A percentile compares a stretch with the other conserved stretches of the same genome.
Evolutionary conservation across 2,888 invertebrate species (phyloP).

Genomic region (Cephonodes hylas): DNA sequence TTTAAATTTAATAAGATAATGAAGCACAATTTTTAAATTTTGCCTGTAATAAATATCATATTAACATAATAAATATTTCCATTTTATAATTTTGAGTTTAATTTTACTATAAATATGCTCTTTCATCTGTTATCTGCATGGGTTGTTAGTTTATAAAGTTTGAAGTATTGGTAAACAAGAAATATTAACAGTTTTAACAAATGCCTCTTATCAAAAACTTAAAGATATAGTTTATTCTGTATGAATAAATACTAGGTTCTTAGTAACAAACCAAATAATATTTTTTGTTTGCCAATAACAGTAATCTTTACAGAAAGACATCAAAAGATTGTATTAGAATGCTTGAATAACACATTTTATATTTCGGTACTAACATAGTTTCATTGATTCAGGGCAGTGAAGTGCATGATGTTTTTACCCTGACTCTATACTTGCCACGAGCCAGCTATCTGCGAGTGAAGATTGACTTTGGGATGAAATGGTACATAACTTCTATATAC

Average conservation of each 20-base stretch:
- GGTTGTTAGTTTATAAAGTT: background rate
- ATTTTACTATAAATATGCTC: no score
- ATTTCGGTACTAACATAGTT: constrained; percentile 68
- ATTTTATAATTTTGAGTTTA: no score
- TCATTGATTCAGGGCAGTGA: constrained; percentile 74
- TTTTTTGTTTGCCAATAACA: background rate
- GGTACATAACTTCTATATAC: constrained; percentile 59
- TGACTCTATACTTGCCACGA: constrained; percentile 53
- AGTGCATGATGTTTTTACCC: constrained; percentile 73
- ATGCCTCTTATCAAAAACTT: background rate
- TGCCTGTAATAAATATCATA: no score
- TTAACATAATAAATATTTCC: no score
- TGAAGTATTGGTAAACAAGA: background rate
- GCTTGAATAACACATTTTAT: constrained; percentile 22
- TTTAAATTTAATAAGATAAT: no score
- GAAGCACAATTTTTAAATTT: no score
- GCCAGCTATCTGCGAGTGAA: constrained; percentile 54
- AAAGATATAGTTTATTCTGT: no score
- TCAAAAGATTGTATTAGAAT: constrained; percentile 21
- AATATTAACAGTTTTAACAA: background rate
- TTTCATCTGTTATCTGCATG: background rate
- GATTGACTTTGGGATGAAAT: constrained; percentile 75
- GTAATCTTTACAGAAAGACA: background rate
- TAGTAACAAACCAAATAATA: no score
- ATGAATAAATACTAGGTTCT: no score